Evolutionary conservation across 1,140 invertebrate species (phyloP), one percentile per base, ranked within the genome.

Genomic region (Pseudachorutes palmiensis): DNA sequence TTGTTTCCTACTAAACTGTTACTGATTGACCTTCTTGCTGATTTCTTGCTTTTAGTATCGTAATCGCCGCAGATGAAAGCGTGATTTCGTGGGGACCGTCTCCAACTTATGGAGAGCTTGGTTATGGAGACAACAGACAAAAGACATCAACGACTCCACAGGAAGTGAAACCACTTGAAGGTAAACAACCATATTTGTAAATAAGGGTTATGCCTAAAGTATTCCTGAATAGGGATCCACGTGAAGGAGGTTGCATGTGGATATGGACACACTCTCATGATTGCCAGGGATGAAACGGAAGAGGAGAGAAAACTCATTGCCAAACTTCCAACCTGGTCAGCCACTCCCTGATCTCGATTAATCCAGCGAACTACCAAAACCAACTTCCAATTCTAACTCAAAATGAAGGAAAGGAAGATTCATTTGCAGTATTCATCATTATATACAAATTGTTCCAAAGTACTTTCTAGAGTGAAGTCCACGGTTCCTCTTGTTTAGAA

Each of bases 81-180:
- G 83, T 94, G 16, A 91, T 96, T 68, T 88, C 88, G 41, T 96
- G 92, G 91, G 93, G 93, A 3, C 86, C 89, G 45, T 89, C 90
- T 67, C 92, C 92, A 0, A 94, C 91, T 2, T 96, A 88, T 76
- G 93, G 93, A 2, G 93, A 95, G 83, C 79, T 95, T 80, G 91
- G 91, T 70, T 87, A 91, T 71, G 92, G 92, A 14, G 91, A 94
- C 72, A 86, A 88, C 76, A 87, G 88, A 75, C n/a, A 29, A 22
- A 93, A 92, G 76, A 93, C 91, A 0, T 89, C 89, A 19, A 90
- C 91, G 2, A 84, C 83, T 36, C 91, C 92, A n/a, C 88, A 91
- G 78, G 92, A 95, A 81, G 89, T 94, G 19, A 90, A 87, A 69
- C 85, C 86, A 32, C 79, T 95, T 74, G 88, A 90, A 58, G 88